Conservation (phyloP, 2,113 vertebrate genomes). For the Pseudorasbora parva region DNA sequence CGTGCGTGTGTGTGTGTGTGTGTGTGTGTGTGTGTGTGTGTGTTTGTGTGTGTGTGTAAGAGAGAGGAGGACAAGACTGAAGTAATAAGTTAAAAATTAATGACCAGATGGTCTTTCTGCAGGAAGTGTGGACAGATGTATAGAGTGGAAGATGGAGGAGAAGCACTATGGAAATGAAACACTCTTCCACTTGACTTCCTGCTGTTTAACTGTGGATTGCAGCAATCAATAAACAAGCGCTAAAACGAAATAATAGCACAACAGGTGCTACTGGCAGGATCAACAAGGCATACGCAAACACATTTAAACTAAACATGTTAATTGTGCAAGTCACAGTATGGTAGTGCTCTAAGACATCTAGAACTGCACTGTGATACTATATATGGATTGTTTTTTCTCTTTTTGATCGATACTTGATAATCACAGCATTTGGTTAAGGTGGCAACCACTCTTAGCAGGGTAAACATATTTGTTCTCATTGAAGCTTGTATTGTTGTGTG, state of each 20-base stretch:
- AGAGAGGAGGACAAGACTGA: not conserved
- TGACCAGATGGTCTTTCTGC: slow-evolving; percentile 13
- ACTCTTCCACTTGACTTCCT: slow-evolving; percentile 17
- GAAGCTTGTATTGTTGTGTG: no score
- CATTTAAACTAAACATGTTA: slow-evolving; percentile 5
- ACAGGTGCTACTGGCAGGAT: not conserved
- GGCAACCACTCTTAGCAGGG: no score
- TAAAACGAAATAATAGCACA: slow-evolving; percentile 29
- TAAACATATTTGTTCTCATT: no score
- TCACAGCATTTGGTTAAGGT: not conserved
- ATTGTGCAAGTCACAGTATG: not conserved
- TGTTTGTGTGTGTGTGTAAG: not conserved
- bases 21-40: not conserved
- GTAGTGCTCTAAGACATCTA: not conserved
- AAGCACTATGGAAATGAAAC: slow-evolving; percentile 21
- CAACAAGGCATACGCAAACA: slow-evolving; percentile 23
- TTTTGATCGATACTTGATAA: not conserved
- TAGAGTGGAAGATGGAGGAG: not conserved
- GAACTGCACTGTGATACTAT: no score
- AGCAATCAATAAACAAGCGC: slow-evolving; percentile 22
- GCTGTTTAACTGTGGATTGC: slow-evolving; percentile 42
- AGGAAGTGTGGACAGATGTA: not conserved
- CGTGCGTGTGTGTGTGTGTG: not conserved
- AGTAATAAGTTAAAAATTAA: not conserved
- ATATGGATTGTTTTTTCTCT: no score